Percentiles rank a stretch among this genome's conserved stretches.
phyloP scores from a whole-genome alignment of 2,797 vertebrate species.

The Microhierax caerulescens region DNA sequence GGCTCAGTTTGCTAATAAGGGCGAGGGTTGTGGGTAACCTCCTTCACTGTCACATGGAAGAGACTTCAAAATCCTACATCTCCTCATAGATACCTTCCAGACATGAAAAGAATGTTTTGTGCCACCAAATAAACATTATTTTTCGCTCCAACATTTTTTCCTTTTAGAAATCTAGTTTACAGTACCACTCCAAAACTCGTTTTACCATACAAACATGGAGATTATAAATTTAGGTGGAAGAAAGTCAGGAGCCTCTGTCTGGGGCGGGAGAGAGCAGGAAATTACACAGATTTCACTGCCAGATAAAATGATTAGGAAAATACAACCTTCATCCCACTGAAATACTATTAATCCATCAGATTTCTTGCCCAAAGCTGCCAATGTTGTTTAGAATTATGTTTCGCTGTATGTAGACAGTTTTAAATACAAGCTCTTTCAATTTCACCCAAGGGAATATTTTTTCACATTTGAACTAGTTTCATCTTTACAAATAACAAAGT shows the following conservation, averaged over 20 bases:
- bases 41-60: background rate
- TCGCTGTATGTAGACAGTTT: background rate
- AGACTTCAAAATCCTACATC: background rate
- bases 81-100: background rate
- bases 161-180: background rate
- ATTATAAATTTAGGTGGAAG: background rate
- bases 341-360: constrained; percentile 29
- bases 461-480: background rate
- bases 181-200: background rate
- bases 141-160: background rate
- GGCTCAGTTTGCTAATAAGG: background rate
- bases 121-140: background rate
- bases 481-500: background rate
- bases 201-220: background rate
- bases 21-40: background rate
- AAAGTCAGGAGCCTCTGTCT: background rate
- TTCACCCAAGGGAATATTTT: background rate
- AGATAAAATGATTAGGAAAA: constrained; percentile 28
- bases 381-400: constrained; percentile 26
- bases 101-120: background rate
- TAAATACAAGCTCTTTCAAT: background rate
- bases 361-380: constrained; percentile 7
- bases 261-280: background rate
- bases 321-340: background rate
- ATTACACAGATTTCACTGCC: background rate